Percentiles rank a stretch among this genome's conserved stretches.
Evolutionary conservation across 1,140 invertebrate species (phyloP).

Genomic region (Rhopalosiphum maidis): DNA sequence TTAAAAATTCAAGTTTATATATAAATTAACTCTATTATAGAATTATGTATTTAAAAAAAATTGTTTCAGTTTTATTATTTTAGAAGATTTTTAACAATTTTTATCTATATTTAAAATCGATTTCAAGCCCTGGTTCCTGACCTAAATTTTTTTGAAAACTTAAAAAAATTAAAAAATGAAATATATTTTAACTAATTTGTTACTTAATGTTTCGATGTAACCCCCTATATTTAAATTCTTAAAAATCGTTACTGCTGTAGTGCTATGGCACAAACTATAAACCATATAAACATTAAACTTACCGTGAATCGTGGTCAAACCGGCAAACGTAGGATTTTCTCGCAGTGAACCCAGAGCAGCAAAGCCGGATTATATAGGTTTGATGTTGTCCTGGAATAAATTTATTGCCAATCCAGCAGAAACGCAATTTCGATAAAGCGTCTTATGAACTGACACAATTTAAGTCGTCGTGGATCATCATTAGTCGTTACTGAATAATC

Average conservation of each 20-base stretch:
- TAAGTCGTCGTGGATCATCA: not conserved
- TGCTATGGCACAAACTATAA: not conserved
- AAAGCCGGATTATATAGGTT: slow-evolving; percentile 9
- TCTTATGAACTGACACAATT: not conserved
- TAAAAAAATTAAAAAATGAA: not conserved
- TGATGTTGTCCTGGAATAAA: not conserved
- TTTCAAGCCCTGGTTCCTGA: not conserved
- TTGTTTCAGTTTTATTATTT: not conserved
- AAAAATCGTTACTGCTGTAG: not conserved
- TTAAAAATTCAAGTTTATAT: not conserved
- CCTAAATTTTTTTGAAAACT: not conserved
- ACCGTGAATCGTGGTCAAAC: not conserved
- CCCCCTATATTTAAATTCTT: not conserved
- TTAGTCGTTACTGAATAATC: not conserved
- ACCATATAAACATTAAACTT: not conserved
- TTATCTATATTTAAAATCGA: too few relatives aligned
- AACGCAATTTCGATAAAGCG: not conserved
- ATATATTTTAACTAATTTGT: not conserved
- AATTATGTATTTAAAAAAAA: not conserved
- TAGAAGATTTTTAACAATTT: too few relatives aligned
- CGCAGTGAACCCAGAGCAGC: not conserved
- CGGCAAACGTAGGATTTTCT: not conserved
- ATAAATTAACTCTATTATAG: not conserved
- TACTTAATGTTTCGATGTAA: not conserved
- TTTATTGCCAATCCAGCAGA: not conserved